Evolutionary conservation across 2,888 invertebrate species (phyloP).

Genomic region (Dinocampus coccinellae): DNA sequence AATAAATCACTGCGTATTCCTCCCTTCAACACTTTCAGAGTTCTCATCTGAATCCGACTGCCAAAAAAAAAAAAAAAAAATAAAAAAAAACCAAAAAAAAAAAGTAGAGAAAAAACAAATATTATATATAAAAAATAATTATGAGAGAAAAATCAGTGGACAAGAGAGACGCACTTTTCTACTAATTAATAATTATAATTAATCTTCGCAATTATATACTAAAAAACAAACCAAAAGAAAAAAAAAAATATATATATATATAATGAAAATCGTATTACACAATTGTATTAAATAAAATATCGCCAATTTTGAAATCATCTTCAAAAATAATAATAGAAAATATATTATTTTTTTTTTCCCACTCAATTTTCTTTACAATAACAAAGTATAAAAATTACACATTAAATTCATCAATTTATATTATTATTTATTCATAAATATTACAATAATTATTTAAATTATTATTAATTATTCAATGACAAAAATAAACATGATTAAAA

Average conservation of each 20-base stretch:
- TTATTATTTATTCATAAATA: no score
- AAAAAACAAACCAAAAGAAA: conserved; percentile 17
- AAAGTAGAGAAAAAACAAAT: conserved; percentile 27
- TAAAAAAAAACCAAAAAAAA: conserved; percentile 34
- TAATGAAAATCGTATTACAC: conserved; percentile 1
- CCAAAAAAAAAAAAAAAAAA: conserved; percentile 35
- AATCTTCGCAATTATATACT: conserved; percentile 23
- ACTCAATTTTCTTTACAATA: no score
- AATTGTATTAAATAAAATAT: not conserved
- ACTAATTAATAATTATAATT: conserved; percentile 29
- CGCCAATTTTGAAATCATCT: not conserved
- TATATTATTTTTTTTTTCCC: no score
- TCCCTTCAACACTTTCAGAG: conserved; percentile 41
- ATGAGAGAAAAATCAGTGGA: conserved; percentile 48
- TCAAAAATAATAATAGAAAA: no score
- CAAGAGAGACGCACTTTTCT: conserved; percentile 46
- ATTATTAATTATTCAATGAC: not conserved
- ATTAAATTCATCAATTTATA: not conserved
- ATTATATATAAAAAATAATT: not conserved
- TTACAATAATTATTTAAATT: not conserved
- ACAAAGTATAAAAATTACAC: not conserved
- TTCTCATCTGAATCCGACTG: conserved; percentile 53
- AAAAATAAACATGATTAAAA: not conserved
- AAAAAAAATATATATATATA: not conserved
- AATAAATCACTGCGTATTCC: conserved; percentile 34